Conservation (phyloP, 2,797 vertebrate genomes). For the Chlorospingus semifuscus region DNA sequence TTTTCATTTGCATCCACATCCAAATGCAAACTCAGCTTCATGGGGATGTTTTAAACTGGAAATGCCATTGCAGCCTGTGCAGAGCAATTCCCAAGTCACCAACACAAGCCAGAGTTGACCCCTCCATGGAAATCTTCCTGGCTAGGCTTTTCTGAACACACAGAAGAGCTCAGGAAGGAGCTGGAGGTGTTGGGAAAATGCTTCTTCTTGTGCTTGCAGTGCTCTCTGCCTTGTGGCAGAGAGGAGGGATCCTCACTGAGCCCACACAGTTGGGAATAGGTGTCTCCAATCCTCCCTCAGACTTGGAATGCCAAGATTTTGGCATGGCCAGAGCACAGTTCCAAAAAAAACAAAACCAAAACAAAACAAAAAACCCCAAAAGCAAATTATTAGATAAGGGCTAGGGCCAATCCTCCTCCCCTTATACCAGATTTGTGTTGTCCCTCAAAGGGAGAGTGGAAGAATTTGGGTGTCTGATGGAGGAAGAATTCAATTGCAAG, state of each 20-base stretch:
- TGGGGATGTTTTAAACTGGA: not conserved
- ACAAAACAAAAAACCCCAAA: too few relatives aligned
- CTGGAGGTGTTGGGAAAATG: not conserved
- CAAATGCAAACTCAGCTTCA: not conserved
- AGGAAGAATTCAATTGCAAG: not conserved
- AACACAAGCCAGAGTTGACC: not conserved
- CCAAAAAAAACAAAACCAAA: too few relatives aligned
- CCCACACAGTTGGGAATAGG: not conserved
- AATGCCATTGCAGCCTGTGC: not conserved
- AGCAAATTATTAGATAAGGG: not conserved
- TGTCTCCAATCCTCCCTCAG: not conserved
- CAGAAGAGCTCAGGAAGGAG: not conserved
- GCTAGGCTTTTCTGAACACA: not conserved
- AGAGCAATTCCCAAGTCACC: not conserved
- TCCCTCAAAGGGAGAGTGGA: fast-evolving
- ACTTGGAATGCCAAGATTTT: not conserved
- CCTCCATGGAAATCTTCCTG: not conserved
- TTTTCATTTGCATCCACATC: not conserved
- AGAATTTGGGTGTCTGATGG: not conserved
- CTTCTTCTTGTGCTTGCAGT: fast-evolving
- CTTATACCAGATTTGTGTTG: not conserved
- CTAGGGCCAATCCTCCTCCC: fast-evolving
- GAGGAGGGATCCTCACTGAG: not conserved
- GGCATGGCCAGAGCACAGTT: not conserved
- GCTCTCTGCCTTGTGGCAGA: not conserved